Percentiles rank a stretch among this genome's conserved stretches.
Evolutionary conservation across 2,113 vertebrate species (phyloP).

Genomic region (Crotalus viridis): DNA sequence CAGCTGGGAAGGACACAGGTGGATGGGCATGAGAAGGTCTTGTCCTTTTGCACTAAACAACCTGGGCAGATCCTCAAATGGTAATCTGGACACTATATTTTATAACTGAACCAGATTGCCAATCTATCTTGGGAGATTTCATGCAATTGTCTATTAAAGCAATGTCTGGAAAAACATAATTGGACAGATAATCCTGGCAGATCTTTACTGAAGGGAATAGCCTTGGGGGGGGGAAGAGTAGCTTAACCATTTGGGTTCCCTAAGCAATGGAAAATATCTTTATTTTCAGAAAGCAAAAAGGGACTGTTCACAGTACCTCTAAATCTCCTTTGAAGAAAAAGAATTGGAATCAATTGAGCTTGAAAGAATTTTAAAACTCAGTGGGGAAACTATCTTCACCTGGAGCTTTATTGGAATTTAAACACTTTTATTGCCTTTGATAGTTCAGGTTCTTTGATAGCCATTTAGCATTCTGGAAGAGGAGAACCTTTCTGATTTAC

Average conservation of each 20-base stretch:
- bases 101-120: not conserved
- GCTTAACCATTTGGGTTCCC: not conserved
- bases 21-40: not conserved
- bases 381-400: slow-evolving; percentile 16
- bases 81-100: not conserved
- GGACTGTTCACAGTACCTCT: not conserved
- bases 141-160: not conserved
- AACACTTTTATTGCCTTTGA: slow-evolving; percentile 27
- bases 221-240: not conserved
- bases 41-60: not conserved
- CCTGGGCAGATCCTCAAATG: not conserved
- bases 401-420: slow-evolving; percentile 39
- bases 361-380: slow-evolving; percentile 36
- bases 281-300: slow-evolving; percentile 25
- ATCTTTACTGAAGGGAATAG: not conserved
- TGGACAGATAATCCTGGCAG: no score
- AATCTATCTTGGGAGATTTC: not conserved
- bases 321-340: slow-evolving; percentile 27
- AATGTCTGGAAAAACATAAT: not conserved
- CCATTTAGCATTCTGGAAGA: slow-evolving; percentile 1
- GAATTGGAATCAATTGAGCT: not conserved
- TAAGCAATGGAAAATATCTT: not conserved
- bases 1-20: not conserved
- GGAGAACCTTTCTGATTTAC: slow-evolving; percentile 29
- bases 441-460: slow-evolving; percentile 26